These are phyloP conservation scores for Aspidapion aeneum DNA, from an alignment of 2,888 invertebrate genomes.

Conservation along the genomic window DNA sequence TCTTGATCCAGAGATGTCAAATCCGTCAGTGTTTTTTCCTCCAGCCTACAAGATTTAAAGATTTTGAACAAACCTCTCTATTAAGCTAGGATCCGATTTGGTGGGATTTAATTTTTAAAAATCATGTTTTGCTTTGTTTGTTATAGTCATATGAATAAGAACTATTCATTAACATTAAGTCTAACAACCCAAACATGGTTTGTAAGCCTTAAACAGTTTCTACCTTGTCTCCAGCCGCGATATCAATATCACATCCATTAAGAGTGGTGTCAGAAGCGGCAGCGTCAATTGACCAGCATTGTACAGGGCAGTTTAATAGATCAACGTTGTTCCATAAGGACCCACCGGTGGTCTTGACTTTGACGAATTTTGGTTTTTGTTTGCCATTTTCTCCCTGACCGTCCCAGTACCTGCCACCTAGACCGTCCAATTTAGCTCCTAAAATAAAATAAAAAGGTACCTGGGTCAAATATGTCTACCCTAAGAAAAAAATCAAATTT, in stretches of 20 bases:
- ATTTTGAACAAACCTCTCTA: too few relatives aligned
- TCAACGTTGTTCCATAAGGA: conserved; percentile 19
- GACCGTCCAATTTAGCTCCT: conserved; percentile 18
- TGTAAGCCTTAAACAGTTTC: too few relatives aligned
- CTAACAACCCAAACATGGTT: too few relatives aligned
- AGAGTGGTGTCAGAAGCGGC: conserved; percentile 11
- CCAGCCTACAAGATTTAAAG: background rate
- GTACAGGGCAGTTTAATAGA: conserved; percentile 22
- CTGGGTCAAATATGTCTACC: too few relatives aligned
- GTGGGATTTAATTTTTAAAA: too few relatives aligned
- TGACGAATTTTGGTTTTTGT: conserved; percentile 24
- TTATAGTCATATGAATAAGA: too few relatives aligned
- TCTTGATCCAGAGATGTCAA: conserved; percentile 7
- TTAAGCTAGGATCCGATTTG: too few relatives aligned
- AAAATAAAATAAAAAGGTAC: background rate
- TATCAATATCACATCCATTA: conserved; percentile 20
- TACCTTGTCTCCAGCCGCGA: conserved; percentile 21
- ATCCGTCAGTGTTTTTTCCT: conserved; percentile 19
- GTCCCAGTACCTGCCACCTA: conserved; percentile 25
- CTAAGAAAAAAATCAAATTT: too few relatives aligned
- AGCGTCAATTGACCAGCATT: conserved; percentile 20
- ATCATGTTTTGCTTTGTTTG: too few relatives aligned
- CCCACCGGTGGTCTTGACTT: conserved; percentile 19
- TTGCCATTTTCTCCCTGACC: conserved; percentile 19
- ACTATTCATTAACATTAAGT: too few relatives aligned